Conservation (phyloP, 2,113 vertebrate genomes). For the Nannospalax galili region DNA sequence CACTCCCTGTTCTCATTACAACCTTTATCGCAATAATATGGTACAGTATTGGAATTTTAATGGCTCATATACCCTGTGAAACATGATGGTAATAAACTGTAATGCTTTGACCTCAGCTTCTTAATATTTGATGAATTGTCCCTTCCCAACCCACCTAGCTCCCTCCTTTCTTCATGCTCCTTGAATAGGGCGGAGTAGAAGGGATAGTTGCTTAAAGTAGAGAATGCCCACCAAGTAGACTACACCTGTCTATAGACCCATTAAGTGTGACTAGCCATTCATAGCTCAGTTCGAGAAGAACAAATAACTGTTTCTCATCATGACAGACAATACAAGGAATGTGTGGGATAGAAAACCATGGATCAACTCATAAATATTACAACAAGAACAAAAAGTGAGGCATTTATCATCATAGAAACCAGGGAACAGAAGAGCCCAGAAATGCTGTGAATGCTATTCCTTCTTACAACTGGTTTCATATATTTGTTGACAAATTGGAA, state of each 20-base stretch:
- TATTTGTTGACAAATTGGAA: not conserved
- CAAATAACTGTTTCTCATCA: constrained; percentile 50
- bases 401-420: not conserved
- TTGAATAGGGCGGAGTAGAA: constrained; percentile 34
- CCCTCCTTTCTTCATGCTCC: constrained; percentile 3
- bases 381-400: not conserved
- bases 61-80: constrained; percentile 81
- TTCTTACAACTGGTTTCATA: not conserved
- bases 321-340: not conserved
- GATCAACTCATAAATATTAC: not conserved
- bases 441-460: not conserved
- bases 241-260: constrained; percentile 52
- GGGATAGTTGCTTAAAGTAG: constrained; percentile 57
- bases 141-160: not conserved
- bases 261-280: constrained; percentile 55
- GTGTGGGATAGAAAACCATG: not conserved
- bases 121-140: constrained; percentile 77
- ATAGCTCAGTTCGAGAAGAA: constrained; percentile 47
- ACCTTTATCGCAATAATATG: constrained; percentile 82
- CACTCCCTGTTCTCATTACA: constrained; percentile 76
- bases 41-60: constrained; percentile 79
- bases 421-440: not conserved
- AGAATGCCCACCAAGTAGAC: constrained; percentile 56
- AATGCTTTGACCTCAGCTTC: constrained; percentile 79
- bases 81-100: constrained; percentile 80